Evolutionary conservation across 2,113 vertebrate species (phyloP).

Genomic region (Chaenogobius annularis): DNA sequence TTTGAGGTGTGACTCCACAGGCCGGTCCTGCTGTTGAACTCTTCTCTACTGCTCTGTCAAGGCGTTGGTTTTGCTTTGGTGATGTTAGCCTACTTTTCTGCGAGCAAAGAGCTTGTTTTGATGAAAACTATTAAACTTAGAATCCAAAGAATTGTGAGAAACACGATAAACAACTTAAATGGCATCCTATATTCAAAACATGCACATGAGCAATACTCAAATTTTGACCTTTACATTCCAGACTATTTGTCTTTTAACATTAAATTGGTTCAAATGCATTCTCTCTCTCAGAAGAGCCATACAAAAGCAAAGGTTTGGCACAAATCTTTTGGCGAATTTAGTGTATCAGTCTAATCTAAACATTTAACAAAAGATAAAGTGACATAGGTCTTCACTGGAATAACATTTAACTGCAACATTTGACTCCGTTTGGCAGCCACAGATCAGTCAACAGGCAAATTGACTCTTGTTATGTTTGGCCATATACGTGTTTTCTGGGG

Average conservation of each 20-base stretch:
- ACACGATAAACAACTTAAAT: too few species aligned
- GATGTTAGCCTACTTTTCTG: neutral
- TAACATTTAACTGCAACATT: conserved; percentile 8
- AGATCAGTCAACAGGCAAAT: conserved; percentile 16
- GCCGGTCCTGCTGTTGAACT: conserved; percentile 28
- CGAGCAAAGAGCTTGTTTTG: conserved; percentile 18
- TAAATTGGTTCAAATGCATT: neutral
- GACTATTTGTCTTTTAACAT: neutral
- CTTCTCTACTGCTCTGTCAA: neutral
- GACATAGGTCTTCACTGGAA: neutral
- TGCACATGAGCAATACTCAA: neutral
- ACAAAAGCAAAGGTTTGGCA: neutral
- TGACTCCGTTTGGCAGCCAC: neutral
- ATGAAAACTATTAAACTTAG: neutral
- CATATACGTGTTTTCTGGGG: conserved; percentile 8
- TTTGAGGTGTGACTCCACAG: conserved; percentile 27
- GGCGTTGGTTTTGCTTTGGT: conserved; percentile 15
- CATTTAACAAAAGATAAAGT: neutral
- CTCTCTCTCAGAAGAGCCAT: neutral
- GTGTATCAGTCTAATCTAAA: neutral
- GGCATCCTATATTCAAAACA: too few species aligned
- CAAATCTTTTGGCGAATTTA: neutral
- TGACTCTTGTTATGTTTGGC: conserved; percentile 16
- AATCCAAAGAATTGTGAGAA: neutral
- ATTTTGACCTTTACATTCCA: too few species aligned